phyloP scores from a whole-genome alignment of 1,140 invertebrate genomes.

The Panagrolaimus sp. region DNA sequence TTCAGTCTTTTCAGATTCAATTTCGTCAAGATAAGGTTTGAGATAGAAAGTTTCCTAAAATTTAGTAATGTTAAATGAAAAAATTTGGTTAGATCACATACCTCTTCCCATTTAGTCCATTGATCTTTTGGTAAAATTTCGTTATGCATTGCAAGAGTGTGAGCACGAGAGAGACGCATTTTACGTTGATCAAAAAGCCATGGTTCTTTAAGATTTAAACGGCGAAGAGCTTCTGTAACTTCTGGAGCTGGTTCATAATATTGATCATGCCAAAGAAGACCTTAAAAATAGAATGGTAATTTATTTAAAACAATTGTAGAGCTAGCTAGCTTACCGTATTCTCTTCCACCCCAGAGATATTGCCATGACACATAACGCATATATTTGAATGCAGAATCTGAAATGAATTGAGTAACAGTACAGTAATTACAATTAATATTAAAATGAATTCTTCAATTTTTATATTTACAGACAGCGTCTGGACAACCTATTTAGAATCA shows the following conservation, averaged over 20 bases:
- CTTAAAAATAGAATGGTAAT: slow-evolving; percentile 23
- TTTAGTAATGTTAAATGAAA: background rate
- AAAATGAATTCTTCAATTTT: background rate
- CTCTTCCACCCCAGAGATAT: slow-evolving; percentile 48
- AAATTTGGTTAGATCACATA: slow-evolving; percentile 18
- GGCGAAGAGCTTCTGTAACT: slow-evolving; percentile 55
- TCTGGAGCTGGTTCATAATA: slow-evolving; percentile 58
- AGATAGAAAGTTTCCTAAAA: slow-evolving; percentile 56
- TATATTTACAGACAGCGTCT: too few species aligned
- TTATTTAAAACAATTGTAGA: background rate
- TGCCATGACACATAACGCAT: slow-evolving; percentile 41
- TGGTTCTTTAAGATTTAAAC: slow-evolving; percentile 53
- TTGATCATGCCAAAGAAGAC: slow-evolving; percentile 54
- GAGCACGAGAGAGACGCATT: slow-evolving; percentile 50
- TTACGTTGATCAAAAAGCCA: slow-evolving; percentile 49
- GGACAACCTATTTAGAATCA: too few species aligned
- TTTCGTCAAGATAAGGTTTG: slow-evolving; percentile 57
- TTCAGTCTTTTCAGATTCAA: slow-evolving; percentile 55
- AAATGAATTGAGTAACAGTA: slow-evolving; percentile 17
- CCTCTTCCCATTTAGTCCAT: slow-evolving; percentile 59
- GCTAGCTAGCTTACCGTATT: slow-evolving; percentile 33
- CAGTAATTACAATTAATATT: background rate
- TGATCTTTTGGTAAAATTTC: slow-evolving; percentile 52
- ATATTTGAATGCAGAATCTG: slow-evolving; percentile 20
- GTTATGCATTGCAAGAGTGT: slow-evolving; percentile 53